phyloP scores from a whole-genome alignment of 2,888 invertebrate species.

The Lypha dubia region DNA sequence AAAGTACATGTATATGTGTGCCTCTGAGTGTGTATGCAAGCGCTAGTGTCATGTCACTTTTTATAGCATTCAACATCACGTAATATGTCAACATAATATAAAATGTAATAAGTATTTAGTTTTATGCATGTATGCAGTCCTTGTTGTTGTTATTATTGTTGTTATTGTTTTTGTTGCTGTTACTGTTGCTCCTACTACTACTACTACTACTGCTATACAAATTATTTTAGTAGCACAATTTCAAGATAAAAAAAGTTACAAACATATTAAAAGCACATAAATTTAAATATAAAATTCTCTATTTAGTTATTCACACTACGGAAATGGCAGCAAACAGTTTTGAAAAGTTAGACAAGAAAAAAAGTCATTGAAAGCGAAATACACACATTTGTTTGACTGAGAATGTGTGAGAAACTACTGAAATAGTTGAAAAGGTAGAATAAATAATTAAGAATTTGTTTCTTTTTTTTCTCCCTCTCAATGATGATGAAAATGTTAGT shows the following conservation, averaged over 20 bases:
- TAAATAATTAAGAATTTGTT: slow-evolving; percentile 2
- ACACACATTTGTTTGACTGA: not conserved
- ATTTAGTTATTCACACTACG: slow-evolving; percentile 35
- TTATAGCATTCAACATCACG: slow-evolving; percentile 64
- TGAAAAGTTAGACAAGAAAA: not conserved
- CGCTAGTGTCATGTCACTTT: slow-evolving; percentile 32
- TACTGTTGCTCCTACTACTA: not conserved
- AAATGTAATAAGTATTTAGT: slow-evolving; percentile 42
- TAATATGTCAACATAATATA: slow-evolving; percentile 65
- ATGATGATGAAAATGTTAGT: not conserved
- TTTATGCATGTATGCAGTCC: not conserved
- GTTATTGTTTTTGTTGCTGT: not conserved
- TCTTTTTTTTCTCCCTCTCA: no score
- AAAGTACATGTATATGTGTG: not conserved
- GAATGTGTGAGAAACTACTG: not conserved
- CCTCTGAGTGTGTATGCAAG: not conserved
- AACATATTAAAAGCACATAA: slow-evolving; percentile 45
- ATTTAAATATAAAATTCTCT: slow-evolving; percentile 48
- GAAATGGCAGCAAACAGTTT: slow-evolving; percentile 19
- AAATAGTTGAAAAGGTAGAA: slow-evolving; percentile 8
- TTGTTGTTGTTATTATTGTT: slow-evolving; percentile 4
- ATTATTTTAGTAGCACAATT: slow-evolving; percentile 21
- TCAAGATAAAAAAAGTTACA: slow-evolving; percentile 45
- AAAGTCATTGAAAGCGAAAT: slow-evolving; percentile 11
- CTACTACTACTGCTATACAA: not conserved